Percentiles rank a stretch among this genome's conserved stretches.
Conservation (phyloP, 2,888 invertebrate genomes). For the Adela reaumurella region DNA sequence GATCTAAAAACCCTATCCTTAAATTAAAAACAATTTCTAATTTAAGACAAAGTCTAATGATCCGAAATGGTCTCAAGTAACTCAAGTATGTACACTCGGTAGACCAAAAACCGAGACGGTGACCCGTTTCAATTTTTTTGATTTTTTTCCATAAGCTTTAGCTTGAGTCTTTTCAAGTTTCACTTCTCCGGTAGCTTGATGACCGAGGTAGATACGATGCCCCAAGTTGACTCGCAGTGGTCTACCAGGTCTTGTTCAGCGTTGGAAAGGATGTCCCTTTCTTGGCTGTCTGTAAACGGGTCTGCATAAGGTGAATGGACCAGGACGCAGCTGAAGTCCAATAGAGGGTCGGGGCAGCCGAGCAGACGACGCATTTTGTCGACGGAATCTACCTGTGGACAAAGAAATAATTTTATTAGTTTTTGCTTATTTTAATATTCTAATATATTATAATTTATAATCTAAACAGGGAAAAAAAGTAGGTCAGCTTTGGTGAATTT, state of each 20-base stretch:
- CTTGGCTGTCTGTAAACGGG: slow-evolving; percentile 41
- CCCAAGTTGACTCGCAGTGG: slow-evolving; percentile 65
- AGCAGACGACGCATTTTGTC: slow-evolving; percentile 46
- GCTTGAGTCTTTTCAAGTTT: slow-evolving; percentile 15
- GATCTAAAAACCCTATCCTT: too few relatives aligned
- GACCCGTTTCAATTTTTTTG: neutral
- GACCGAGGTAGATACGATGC: slow-evolving; percentile 59
- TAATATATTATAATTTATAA: too few relatives aligned
- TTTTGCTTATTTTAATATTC: too few relatives aligned
- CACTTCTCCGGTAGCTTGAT: slow-evolving; percentile 65
- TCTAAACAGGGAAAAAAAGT: too few relatives aligned
- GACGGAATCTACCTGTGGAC: slow-evolving; percentile 55
- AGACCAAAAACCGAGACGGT: too few relatives aligned
- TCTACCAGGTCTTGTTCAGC: slow-evolving; percentile 62
- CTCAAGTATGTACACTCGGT: too few relatives aligned
- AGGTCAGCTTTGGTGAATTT: too few relatives aligned
- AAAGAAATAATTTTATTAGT: slow-evolving; percentile 18
- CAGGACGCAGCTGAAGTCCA: slow-evolving; percentile 55
- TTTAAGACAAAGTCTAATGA: too few relatives aligned
- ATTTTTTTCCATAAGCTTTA: too few relatives aligned
- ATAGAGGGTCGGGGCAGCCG: slow-evolving; percentile 34
- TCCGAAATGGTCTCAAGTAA: too few relatives aligned
- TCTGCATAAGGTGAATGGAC: slow-evolving; percentile 51
- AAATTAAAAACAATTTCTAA: too few relatives aligned
- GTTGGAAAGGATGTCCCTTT: slow-evolving; percentile 49